Base-by-base conservation (phyloP, 1,140 invertebrate genomes). In the Trypoxylus dichotomus region DNA sequence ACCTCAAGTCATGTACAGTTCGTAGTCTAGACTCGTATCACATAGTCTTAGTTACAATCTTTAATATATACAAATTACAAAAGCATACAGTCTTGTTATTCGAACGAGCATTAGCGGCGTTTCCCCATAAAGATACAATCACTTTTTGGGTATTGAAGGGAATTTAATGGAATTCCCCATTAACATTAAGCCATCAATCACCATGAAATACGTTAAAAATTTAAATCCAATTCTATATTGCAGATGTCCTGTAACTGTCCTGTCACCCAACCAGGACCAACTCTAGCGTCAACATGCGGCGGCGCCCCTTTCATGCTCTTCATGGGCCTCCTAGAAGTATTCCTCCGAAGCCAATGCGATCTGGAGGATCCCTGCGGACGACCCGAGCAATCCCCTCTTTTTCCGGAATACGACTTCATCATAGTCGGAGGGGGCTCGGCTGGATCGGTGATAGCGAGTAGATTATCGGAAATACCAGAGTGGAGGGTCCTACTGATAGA, bases 391-490 rank as follows among this genome's bases (percentile, higher is more conserved):
- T 82, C 81, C 3, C 83, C 81, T 1, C 42, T 84, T 3, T 77
- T 84, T 3, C 82, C 82, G 2, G 91, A 92, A 81, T 95, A 96
- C 86, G 94, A 95, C 86, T 96, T 95, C 87, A 93, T 96, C 79
- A 91, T 96, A 25, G 92, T 97, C 75, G 96, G 96, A 1, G 95
- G 94, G 3, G 96, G 96, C 0, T 95, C 95, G 13, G 94, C 93
- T 0, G 95, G 95, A 8, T 90, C 93, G 19, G 94, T 94, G 27
- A 93, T 95, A 11, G 94, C 95, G 6, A 92, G 94, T 3, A 90
- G 95, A 54, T 88, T 97, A 29, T 93, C 92, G 0, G 93, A 95
- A 83, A 91, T 94, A 37, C 91, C 91, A 0, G 89, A 93, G 81
- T 93, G 93, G 91, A 93, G 91, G 73, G 94, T 96, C 2, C 85